phyloP scores from a whole-genome alignment of 2,113 vertebrate genomes.

The Barbus barbus region DNA sequence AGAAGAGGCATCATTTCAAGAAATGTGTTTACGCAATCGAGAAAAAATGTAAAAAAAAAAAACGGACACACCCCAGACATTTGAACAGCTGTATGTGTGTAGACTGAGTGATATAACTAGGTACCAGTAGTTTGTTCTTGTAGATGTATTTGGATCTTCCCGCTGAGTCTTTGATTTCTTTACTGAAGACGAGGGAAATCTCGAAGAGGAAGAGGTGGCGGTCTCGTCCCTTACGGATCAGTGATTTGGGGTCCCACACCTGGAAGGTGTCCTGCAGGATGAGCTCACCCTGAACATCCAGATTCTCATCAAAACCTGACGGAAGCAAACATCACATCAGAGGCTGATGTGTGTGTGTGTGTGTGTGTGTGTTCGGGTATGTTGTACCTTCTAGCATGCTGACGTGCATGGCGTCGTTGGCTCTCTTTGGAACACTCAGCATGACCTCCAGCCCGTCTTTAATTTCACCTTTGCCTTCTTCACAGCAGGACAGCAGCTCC shows the following conservation, averaged over 20 bases:
- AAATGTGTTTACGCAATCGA: too few species aligned
- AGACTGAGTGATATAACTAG: not conserved
- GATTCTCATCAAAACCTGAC: slow-evolving; percentile 95
- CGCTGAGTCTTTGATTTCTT: slow-evolving; percentile 97
- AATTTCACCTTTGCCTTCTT: slow-evolving; percentile 97
- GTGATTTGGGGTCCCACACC: slow-evolving; percentile 99
- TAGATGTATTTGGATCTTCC: slow-evolving; percentile 98
- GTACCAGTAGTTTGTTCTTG: slow-evolving; percentile 98
- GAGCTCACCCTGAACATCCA: slow-evolving; percentile 95
- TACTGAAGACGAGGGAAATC: slow-evolving; percentile 83
- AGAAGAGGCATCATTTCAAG: too few species aligned
- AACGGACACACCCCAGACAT: too few species aligned
- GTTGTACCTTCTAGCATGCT: slow-evolving; percentile 95
- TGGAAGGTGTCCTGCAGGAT: slow-evolving; percentile 98
- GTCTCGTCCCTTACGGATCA: slow-evolving; percentile 96
- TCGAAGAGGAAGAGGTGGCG: slow-evolving; percentile 94
- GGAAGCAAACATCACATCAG: not conserved
- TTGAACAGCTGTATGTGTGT: too few species aligned
- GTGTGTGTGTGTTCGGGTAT: not conserved
- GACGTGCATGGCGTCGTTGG: slow-evolving; percentile 97
- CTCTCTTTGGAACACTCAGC: slow-evolving; percentile 96
- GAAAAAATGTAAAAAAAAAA: too few species aligned
- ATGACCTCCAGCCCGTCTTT: slow-evolving; percentile 98
- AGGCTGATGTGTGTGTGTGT: not conserved
- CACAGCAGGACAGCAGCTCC: slow-evolving; percentile 96